These are phyloP conservation scores for Deroplatys truncata DNA, from an alignment of 2,888 invertebrate species.

Conservation along the genomic window DNA sequence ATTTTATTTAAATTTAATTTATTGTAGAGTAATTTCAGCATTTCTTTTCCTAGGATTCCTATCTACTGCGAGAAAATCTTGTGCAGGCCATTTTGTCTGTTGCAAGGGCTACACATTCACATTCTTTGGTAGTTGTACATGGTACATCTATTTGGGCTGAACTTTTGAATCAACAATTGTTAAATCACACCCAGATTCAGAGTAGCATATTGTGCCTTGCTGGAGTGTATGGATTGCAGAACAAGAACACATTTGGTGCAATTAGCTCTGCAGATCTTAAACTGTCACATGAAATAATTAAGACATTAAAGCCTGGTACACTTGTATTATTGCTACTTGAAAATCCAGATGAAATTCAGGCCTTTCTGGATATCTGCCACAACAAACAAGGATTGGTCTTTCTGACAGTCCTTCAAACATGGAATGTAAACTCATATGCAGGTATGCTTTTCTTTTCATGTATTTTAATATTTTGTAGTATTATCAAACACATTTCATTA, in stretches of 20 bases:
- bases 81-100: slow-evolving; percentile 17
- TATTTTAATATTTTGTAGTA: background rate
- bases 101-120: slow-evolving; percentile 7
- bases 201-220: slow-evolving; percentile 16
- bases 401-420: slow-evolving; percentile 14
- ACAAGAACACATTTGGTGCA: slow-evolving; percentile 11
- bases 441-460: background rate
- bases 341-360: slow-evolving; percentile 20
- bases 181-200: slow-evolving; percentile 11
- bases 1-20: no score
- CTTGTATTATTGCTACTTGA: slow-evolving; percentile 23
- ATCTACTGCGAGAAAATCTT: background rate
- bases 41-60: background rate
- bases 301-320: slow-evolving; percentile 23
- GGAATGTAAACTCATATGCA: slow-evolving; percentile 11
- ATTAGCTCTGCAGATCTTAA: slow-evolving; percentile 13
- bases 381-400: slow-evolving; percentile 20
- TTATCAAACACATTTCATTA: background rate
- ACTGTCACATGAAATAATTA: slow-evolving; percentile 18
- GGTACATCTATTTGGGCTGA: slow-evolving; percentile 18
- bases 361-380: slow-evolving; percentile 20
- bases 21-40: background rate
- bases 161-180: slow-evolving; percentile 17
- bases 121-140: slow-evolving; percentile 26
- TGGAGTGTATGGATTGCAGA: slow-evolving; percentile 17